phyloP scores from a whole-genome alignment of 2,797 vertebrate species.

The Saxicola maurus region DNA sequence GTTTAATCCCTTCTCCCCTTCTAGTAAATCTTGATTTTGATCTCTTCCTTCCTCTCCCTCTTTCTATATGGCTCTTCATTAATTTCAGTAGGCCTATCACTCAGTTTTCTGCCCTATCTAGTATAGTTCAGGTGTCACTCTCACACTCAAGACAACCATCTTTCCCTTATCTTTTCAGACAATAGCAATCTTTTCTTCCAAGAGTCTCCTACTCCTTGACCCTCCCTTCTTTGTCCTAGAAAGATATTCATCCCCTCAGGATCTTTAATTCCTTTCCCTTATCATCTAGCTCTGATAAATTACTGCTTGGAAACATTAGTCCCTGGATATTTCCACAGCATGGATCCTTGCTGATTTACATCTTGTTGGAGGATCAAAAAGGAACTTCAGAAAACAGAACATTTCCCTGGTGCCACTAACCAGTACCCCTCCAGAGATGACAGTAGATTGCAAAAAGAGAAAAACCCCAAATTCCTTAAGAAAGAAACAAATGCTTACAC shows the following conservation, averaged over 20 bases:
- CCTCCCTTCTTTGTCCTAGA: background rate
- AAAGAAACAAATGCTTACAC: background rate
- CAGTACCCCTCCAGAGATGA: background rate
- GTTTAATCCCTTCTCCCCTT: background rate
- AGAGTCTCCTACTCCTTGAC: background rate
- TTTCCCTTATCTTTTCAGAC: background rate
- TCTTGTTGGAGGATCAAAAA: background rate
- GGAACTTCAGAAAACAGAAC: background rate
- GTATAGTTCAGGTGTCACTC: background rate
- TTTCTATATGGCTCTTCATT: background rate
- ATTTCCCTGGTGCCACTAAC: background rate
- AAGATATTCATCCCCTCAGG: background rate
- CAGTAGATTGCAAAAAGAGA: background rate
- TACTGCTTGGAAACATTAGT: background rate
- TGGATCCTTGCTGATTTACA: background rate
- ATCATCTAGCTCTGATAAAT: background rate
- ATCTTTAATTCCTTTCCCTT: background rate
- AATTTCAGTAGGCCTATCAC: background rate
- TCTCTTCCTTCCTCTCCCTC: background rate
- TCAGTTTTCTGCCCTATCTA: background rate
- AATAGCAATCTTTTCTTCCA: background rate
- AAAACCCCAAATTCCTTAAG: background rate
- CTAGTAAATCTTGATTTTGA: background rate
- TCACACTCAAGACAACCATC: background rate
- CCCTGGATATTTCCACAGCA: background rate